These are phyloP conservation scores for Odontophorus gujanensis DNA, from an alignment of 2,113 vertebrate species.

Conservation along the genomic window DNA sequence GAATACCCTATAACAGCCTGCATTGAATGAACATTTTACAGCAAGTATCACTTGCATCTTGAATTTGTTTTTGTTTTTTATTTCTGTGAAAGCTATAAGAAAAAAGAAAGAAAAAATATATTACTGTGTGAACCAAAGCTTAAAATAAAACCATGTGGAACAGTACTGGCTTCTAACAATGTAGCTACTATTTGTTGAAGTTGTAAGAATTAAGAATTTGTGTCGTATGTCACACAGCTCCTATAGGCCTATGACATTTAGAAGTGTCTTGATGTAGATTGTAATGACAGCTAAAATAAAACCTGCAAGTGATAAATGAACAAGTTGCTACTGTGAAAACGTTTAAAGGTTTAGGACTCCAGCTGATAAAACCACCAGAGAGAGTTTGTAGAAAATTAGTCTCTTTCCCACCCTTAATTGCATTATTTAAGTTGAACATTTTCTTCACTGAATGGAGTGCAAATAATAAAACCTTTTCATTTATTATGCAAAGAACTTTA, in stretches of 20 bases:
- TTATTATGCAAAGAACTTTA: conserved; percentile 66
- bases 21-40: neutral
- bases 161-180: neutral
- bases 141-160: neutral
- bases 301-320: conserved; percentile 12
- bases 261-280: conserved; percentile 10
- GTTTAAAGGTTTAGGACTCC: conserved; percentile 66
- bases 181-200: neutral
- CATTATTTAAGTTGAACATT: conserved; percentile 68
- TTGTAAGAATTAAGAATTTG: neutral
- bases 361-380: conserved; percentile 49
- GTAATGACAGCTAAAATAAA: conserved; percentile 62
- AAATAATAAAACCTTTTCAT: conserved; percentile 65
- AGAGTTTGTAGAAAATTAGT: conserved; percentile 63
- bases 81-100: neutral
- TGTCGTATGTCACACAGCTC: conserved; percentile 23
- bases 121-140: neutral
- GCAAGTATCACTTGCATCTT: neutral
- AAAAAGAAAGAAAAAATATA: neutral
- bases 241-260: conserved; percentile 22
- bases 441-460: conserved; percentile 23
- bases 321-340: conserved; percentile 35
- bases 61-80: neutral
- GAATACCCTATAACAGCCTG: neutral
- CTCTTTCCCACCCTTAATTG: conserved; percentile 72